phyloP scores from a whole-genome alignment of 1,140 invertebrate genomes.

The Heliconius congener region DNA sequence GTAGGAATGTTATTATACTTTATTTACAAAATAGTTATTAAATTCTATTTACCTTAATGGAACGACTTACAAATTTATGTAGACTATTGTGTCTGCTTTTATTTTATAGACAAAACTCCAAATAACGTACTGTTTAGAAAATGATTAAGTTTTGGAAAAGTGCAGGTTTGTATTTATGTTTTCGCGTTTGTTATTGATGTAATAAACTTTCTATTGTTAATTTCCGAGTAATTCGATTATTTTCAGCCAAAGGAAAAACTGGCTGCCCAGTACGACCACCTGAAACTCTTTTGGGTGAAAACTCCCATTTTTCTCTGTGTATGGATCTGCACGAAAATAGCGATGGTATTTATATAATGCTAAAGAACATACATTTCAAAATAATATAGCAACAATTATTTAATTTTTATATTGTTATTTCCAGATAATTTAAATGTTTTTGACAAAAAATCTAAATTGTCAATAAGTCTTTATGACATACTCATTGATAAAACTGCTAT shows the following conservation, averaged over 20 bases:
- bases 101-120: constrained; percentile 23
- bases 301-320: constrained; percentile 47
- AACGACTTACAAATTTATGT: constrained; percentile 48
- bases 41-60: constrained; percentile 57
- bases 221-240: constrained; percentile 5
- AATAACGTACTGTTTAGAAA: constrained; percentile 27
- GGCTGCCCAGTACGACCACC: constrained; percentile 73
- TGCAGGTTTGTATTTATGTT: constrained; percentile 55
- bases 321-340: constrained; percentile 53
- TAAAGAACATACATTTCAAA: neutral
- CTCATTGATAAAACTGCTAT: constrained; percentile 66
- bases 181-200: neutral
- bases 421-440: constrained; percentile 54
- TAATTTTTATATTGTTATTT: constrained; percentile 26
- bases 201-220: constrained; percentile 15
- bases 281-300: constrained; percentile 47
- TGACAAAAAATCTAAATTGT: constrained; percentile 72
- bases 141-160: constrained; percentile 80
- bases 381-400: neutral
- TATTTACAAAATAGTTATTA: constrained; percentile 53
- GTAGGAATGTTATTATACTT: constrained; percentile 38
- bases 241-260: constrained; percentile 73
- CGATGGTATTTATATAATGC: constrained; percentile 51
- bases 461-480: constrained; percentile 70
- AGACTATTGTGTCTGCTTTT: constrained; percentile 36